Percentiles rank a stretch among this genome's conserved stretches.
phyloP scores from a whole-genome alignment of 2,888 invertebrate species.

The Stegophylla sp. region DNA sequence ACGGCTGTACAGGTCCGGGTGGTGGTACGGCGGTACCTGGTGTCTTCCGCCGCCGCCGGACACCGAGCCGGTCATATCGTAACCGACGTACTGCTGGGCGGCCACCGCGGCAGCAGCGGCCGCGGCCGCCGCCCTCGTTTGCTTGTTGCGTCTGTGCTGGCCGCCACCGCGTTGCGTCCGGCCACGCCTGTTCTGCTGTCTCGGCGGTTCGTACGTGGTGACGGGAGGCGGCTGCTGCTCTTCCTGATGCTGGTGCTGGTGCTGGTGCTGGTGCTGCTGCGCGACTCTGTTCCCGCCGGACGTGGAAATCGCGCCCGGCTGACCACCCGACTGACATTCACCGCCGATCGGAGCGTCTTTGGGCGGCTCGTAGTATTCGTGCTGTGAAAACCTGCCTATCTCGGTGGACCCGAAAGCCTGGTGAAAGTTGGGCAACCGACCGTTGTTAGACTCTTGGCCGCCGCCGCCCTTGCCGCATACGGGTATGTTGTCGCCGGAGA shows the following conservation, averaged over 20 bases:
- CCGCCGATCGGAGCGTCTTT: constrained; percentile 33
- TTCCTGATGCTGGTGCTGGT: too few species aligned
- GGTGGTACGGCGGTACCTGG: constrained; percentile 44
- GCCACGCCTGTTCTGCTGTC: constrained; percentile 48
- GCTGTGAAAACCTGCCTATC: constrained; percentile 78
- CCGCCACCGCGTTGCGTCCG: constrained; percentile 59
- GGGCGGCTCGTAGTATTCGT: constrained; percentile 71
- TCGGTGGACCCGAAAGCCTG: constrained; percentile 87
- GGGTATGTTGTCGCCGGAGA: not conserved
- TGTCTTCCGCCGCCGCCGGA: constrained; percentile 20
- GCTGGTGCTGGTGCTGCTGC: constrained; percentile 25
- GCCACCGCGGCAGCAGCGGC: constrained; percentile 54
- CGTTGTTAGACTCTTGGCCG: constrained; percentile 60
- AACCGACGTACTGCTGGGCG: constrained; percentile 47
- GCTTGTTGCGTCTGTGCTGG: constrained; percentile 50
- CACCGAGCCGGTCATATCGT: constrained; percentile 49
- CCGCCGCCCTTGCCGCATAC: constrained; percentile 24
- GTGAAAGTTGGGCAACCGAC: constrained; percentile 69
- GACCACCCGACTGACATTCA: not conserved
- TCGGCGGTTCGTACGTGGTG: constrained; percentile 43
- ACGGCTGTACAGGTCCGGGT: constrained; percentile 60
- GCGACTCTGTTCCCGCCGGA: not conserved
- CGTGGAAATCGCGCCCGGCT: not conserved
- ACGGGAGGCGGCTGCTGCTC: constrained; percentile 6
- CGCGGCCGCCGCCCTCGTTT: constrained; percentile 47